Evolutionary conservation across 2,797 vertebrate species (phyloP).

Genomic region (Leptoclinus maculatus): DNA sequence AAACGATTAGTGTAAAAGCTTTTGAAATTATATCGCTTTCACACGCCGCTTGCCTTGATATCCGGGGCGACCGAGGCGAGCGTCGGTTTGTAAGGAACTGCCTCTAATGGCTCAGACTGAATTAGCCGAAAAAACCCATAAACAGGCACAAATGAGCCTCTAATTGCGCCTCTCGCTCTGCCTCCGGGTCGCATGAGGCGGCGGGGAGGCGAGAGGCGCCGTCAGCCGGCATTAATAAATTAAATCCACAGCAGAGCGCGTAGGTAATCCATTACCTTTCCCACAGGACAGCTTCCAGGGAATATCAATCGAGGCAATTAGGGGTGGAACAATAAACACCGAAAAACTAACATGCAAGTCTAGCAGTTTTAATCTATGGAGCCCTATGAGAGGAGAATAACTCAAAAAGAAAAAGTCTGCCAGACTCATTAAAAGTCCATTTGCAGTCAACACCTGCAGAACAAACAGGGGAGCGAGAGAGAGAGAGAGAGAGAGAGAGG

Average conservation of each 20-base stretch:
- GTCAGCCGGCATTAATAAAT: constrained; percentile 75
- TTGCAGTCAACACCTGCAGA: constrained; percentile 77
- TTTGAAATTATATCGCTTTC: constrained; percentile 72
- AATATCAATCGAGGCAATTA: constrained; percentile 78
- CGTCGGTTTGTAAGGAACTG: constrained; percentile 53
- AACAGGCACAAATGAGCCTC: constrained; percentile 69
- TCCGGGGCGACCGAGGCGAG: constrained; percentile 31
- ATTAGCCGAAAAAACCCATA: constrained; percentile 43
- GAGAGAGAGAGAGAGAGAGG: constrained; percentile 4
- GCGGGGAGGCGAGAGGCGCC: constrained; percentile 43
- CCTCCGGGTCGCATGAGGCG: constrained; percentile 66
- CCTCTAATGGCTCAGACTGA: constrained; percentile 48
- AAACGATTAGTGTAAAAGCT: constrained; percentile 66
- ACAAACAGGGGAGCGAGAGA: constrained; percentile 51
- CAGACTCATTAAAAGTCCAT: constrained; percentile 80
- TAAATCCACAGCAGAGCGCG: constrained; percentile 75
- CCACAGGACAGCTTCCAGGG: constrained; percentile 69
- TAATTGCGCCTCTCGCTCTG: constrained; percentile 73
- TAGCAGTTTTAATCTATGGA: constrained; percentile 60
- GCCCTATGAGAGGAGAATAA: constrained; percentile 48
- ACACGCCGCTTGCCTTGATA: constrained; percentile 54
- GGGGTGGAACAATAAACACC: constrained; percentile 61
- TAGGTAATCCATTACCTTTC: constrained; percentile 78
- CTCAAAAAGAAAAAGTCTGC: constrained; percentile 47
- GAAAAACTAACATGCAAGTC: constrained; percentile 62